Percentiles rank a stretch among this genome's conserved stretches.
phyloP scores from a whole-genome alignment of 2,797 vertebrate genomes.

The Anas capensis region DNA sequence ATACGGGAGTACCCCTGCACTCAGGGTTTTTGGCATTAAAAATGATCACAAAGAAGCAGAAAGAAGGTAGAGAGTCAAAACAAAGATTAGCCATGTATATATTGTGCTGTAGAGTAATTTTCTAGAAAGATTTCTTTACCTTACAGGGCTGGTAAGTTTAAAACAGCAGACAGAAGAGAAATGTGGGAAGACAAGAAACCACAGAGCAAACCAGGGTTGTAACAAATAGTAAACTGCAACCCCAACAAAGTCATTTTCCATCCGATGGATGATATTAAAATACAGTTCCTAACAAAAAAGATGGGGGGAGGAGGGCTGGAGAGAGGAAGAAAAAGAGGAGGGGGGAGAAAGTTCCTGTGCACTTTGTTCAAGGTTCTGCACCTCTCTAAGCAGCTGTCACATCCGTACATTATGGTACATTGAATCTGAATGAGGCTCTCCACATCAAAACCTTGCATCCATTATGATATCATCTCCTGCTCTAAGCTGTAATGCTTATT shows the following conservation, averaged over 20 bases:
- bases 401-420: constrained; percentile 85
- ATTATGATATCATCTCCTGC: constrained; percentile 88
- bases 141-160: neutral
- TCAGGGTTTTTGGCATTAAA: neutral
- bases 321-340: neutral
- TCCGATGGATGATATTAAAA: constrained; percentile 23
- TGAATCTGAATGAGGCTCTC: constrained; percentile 89
- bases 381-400: constrained; percentile 86
- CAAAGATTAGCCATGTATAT: accelerated
- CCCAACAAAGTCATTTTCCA: neutral
- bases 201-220: neutral
- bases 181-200: neutral
- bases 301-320: neutral
- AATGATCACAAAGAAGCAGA: neutral
- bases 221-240: neutral
- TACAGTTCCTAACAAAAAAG: constrained; percentile 65
- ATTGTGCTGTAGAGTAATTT: neutral
- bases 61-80: neutral
- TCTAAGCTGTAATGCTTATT: constrained; percentile 89
- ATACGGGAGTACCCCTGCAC: neutral
- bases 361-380: constrained; percentile 82
- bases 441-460: constrained; percentile 87
- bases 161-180: neutral
- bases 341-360: constrained; percentile 78
- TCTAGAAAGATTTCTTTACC: neutral